Percentiles rank a stretch among this genome's conserved stretches.
These are phyloP conservation scores for Girardinus metallicus DNA, from an alignment of 2,797 vertebrate genomes.

Conservation along the genomic window DNA sequence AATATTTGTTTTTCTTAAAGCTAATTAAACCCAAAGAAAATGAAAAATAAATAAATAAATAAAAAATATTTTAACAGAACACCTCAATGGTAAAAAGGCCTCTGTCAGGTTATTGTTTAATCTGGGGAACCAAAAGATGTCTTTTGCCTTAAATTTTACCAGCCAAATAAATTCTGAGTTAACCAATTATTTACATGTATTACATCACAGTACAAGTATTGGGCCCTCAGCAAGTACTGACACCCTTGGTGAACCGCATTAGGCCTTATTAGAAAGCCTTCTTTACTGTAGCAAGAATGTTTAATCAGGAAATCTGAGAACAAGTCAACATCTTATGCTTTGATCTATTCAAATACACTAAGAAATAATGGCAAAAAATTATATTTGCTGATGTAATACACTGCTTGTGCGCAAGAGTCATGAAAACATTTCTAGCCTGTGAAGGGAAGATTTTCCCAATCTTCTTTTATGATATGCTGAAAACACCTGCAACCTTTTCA, in stretches of 20 bases:
- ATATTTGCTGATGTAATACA: background rate
- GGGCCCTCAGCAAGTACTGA: background rate
- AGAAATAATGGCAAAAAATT: background rate
- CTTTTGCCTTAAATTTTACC: background rate
- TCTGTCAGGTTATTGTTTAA: background rate
- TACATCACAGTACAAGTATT: background rate
- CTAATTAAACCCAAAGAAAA: background rate
- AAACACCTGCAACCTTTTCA: background rate
- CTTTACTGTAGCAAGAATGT: background rate
- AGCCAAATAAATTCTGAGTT: background rate
- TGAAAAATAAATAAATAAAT: background rate
- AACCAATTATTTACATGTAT: background rate
- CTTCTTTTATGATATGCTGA: background rate
- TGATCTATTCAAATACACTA: background rate
- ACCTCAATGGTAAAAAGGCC: background rate
- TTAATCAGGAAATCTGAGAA: background rate
- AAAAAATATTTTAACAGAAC: background rate
- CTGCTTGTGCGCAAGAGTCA: background rate
- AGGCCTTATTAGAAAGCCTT: background rate
- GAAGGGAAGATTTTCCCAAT: background rate
- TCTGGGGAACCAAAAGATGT: background rate
- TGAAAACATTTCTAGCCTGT: background rate
- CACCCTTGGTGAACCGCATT: background rate
- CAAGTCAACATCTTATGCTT: background rate
- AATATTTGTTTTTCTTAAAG: background rate